Percentiles rank a stretch among this genome's conserved stretches.
Conservation (phyloP, 2,888 invertebrate species). For the Antheraea assamensis region DNA sequence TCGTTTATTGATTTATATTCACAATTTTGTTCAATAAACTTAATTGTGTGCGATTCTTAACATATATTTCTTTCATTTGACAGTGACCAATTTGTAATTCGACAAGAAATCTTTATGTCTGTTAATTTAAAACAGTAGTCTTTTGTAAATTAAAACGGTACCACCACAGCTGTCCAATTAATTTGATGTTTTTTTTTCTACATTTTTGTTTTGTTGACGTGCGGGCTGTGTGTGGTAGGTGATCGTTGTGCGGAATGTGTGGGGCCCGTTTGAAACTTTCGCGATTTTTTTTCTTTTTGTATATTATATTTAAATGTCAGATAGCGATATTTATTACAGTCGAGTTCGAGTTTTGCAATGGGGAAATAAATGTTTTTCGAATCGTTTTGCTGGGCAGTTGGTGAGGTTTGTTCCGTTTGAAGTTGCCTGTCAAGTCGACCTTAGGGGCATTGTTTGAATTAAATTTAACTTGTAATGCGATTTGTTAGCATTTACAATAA, state of each 20-base stretch:
- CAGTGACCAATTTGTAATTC: constrained; percentile 20
- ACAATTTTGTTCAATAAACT: constrained; percentile 20
- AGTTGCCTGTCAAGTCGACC: background rate
- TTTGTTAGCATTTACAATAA: background rate
- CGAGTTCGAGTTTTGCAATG: background rate
- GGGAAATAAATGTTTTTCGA: background rate
- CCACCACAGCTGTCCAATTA: constrained; percentile 9
- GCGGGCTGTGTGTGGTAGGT: background rate
- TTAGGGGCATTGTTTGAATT: background rate
- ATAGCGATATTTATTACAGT: background rate
- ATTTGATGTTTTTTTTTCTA: constrained; percentile 13
- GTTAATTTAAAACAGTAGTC: constrained; percentile 22
- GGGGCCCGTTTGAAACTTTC: constrained; percentile 8
- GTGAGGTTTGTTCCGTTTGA: background rate
- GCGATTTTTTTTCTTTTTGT: background rate
- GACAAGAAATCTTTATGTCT: constrained; percentile 15
- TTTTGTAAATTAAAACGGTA: constrained; percentile 14
- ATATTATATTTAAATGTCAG: constrained; percentile 1
- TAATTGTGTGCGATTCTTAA: constrained; percentile 19
- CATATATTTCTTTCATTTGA: constrained; percentile 22
- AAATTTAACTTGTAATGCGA: background rate
- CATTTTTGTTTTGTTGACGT: constrained; percentile 3
- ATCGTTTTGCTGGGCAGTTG: background rate
- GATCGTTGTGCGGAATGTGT: constrained; percentile 12
- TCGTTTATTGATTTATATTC: constrained; percentile 41